phyloP scores from a whole-genome alignment of 2,113 vertebrate genomes.

The Neodon shergylaensis region DNA sequence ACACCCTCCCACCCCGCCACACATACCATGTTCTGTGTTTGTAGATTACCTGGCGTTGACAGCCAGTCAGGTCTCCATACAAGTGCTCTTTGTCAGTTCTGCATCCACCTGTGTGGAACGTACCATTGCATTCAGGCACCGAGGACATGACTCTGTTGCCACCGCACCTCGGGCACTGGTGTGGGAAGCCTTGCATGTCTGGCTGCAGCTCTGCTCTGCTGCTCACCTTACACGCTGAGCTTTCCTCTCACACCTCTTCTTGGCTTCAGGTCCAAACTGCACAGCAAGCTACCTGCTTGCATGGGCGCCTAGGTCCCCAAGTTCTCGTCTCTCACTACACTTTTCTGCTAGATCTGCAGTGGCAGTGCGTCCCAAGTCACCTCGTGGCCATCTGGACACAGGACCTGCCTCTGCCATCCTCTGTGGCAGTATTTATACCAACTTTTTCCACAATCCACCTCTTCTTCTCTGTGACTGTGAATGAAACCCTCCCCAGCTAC shows the following conservation, averaged over 20 bases:
- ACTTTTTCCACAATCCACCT: background rate
- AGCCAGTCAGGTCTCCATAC: background rate
- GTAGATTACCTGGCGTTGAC: background rate
- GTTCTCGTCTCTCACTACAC: background rate
- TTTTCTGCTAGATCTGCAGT: background rate
- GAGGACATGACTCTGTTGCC: background rate
- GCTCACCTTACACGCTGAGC: background rate
- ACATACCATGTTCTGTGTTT: background rate
- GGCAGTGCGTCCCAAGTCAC: background rate
- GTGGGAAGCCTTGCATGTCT: rapidly evolving
- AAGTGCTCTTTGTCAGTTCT: background rate
- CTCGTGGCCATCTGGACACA: background rate
- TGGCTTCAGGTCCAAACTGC: background rate
- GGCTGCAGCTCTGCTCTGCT: background rate
- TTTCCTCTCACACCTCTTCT: background rate
- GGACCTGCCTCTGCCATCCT: background rate
- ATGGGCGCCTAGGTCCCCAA: background rate
- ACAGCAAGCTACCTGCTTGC: background rate
- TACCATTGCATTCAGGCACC: background rate
- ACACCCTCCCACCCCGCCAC: no score
- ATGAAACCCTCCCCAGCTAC: no score
- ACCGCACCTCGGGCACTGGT: no score
- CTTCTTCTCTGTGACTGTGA: background rate
- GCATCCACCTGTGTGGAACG: background rate
- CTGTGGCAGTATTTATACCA: background rate